Evolutionary conservation across 37 sponge, comb jelly and placozoan genomes (phyloP), one percentile per base, ranked within the genome.

Genomic region (Halisarca cf. caerulea): DNA sequence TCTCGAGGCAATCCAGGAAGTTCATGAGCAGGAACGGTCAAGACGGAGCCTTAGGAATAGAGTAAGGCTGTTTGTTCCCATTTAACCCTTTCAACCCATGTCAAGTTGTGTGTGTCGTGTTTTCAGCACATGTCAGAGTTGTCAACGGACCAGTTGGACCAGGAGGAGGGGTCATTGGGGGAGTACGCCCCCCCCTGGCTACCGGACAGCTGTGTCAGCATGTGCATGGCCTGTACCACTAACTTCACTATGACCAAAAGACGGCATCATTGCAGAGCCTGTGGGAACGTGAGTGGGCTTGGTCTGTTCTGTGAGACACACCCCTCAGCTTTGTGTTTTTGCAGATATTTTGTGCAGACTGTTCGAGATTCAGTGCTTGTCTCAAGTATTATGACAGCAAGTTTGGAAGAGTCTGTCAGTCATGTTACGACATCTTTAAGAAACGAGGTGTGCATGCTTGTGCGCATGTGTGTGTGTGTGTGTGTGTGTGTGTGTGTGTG

Each of bases 181-280:
- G 40, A 34, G 24, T 42, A 91, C 11, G 95, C 95, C 15, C 95
- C 95, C 1, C 87, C 92, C 36, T 95, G 95, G 95, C 68, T 95
- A 42, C 89, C 92, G 9, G 95, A 95, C 60, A 89, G 77, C 59
- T 71, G 89, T 70, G 92, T 91, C 55, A 91, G 90, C 59, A 95
- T 95, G 95, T 95, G 95, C 73, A 94, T 91, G 85, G 44, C 84
- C 34, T 95, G 95, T 58, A 87, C 86, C 57, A 59, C 59, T 1
- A 69, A 69, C 44, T 95, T 95, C 82, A 89, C 92, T 0, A 60
- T 91, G 40, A 89, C 92, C 0, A 73, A 88, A 41, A 73, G 95
- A 23, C 78, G 95, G 34, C 95, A 95, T 44, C 95, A 95, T 73
- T 95, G 95, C 72, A 83, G 95, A 44, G 90, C 85, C 35, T 95